phyloP scores from a whole-genome alignment of 2,888 invertebrate genomes.

The Chironomus tentans region DNA sequence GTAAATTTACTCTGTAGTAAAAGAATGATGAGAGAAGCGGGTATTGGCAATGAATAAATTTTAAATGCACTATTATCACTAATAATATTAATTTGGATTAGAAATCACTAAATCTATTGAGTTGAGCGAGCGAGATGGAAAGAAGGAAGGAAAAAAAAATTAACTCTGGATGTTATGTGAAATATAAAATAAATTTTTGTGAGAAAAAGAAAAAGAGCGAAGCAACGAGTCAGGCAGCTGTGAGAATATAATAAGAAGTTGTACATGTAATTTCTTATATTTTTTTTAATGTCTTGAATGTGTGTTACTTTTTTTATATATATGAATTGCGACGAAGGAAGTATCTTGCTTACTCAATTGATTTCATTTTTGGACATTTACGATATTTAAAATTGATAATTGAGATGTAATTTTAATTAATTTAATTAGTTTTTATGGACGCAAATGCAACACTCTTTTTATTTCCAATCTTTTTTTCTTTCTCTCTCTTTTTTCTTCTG shows the following conservation, averaged over 20 bases:
- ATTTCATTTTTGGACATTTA: background rate
- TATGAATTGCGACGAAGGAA: constrained; percentile 16
- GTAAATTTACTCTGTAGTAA: background rate
- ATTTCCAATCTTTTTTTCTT: background rate
- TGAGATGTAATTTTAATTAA: background rate
- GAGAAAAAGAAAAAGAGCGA: constrained; percentile 17
- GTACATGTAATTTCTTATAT: constrained; percentile 24
- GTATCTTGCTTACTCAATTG: constrained; percentile 8
- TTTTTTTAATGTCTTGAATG: constrained; percentile 22
- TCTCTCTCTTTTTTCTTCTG: background rate
- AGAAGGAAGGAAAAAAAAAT: background rate
- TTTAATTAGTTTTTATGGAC: background rate
- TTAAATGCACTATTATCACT: too few relatives aligned
- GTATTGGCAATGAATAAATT: background rate
- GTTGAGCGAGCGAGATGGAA: background rate
- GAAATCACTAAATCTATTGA: too few relatives aligned
- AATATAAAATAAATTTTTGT: background rate
- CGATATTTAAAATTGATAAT: background rate
- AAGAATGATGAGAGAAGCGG: too few relatives aligned
- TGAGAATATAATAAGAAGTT: constrained; percentile 26
- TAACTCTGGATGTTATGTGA: background rate
- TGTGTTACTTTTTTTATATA: constrained; percentile 14
- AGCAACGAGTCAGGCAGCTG: constrained; percentile 21
- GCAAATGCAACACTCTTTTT: background rate
- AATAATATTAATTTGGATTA: background rate